Conservation (phyloP, 2,888 invertebrate species). For the Tetheella fluctuosa region DNA sequence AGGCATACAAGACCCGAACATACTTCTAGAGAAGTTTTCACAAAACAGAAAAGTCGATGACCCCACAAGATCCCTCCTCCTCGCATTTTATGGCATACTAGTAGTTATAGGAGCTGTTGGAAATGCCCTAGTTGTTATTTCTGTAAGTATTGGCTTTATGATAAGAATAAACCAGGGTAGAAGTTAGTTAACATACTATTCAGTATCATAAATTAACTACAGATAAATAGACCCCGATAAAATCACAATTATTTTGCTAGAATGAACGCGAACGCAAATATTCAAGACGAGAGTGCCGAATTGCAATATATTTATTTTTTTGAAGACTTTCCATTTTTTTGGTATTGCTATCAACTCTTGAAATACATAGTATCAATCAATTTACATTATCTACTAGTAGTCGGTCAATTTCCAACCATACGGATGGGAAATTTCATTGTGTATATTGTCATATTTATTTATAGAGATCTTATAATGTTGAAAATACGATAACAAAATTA, state of each 20-base stretch:
- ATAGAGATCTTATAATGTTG: background rate
- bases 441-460: background rate
- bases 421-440: background rate
- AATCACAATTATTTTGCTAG: no score
- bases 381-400: background rate
- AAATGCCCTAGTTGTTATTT: constrained; percentile 92
- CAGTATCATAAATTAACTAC: no score
- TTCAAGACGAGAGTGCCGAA: no score
- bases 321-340: no score
- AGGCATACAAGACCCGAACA: constrained; percentile 69
- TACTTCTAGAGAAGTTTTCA: constrained; percentile 85
- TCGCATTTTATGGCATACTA: constrained; percentile 88
- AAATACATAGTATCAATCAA: no score
- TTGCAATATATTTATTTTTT: no score
- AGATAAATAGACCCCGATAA: no score
- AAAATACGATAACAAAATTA: background rate
- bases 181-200: no score
- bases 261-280: no score
- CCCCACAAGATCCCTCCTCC: constrained; percentile 86
- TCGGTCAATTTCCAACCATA: background rate
- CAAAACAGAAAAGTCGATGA: constrained; percentile 89
- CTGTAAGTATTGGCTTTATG: constrained; percentile 66
- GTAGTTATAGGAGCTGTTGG: constrained; percentile 93
- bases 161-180: no score
- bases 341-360: no score